Base-by-base conservation (phyloP, 2,113 vertebrate genomes). In the Scomber japonicus region DNA sequence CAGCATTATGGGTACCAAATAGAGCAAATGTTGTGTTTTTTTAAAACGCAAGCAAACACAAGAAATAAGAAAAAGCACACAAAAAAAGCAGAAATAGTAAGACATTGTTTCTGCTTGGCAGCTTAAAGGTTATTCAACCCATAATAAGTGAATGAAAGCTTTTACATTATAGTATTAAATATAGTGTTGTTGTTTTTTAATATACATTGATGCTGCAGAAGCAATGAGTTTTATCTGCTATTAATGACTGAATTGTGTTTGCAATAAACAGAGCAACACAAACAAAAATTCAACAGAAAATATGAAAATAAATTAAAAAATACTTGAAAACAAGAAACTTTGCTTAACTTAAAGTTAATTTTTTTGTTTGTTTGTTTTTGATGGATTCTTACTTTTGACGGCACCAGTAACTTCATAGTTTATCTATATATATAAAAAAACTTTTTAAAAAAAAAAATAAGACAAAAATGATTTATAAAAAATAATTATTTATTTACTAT, bases 1-100 rank as follows among this genome's bases (percentile, higher is more conserved):
- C 72, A 5, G 87, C 80, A 91, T 85, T 86, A 81, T 84, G 82
- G 87, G 87, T 76, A 88, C 54, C 76, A 86, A 87, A 85, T 48
- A 81, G 74, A 83, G 67, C 70, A 82, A 79, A 75, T 78, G 40
- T 44, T 55, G 9, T 30, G 65, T 61, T 50, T 59, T 75, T 73
- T 78, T 57, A 27, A 45, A 55, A 17, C 14, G 19, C 17, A 51
- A 50, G 61, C 19, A 55, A 63, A 9, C 35, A 67, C 21, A 67
- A 11, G 21, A 16, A 81, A 78, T 56, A 51, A 56, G 15, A 67
- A 70, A 63, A 27, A 17, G 7, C 7, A 14, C 5, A 40, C 35
- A 40, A 40, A 40, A 40, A 9, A 9, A 40, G 9, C 7, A 7
- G 0, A 40, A 56, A 64, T 57, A 35, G 46, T 51, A 35, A 11